Conservation (phyloP, 1,140 invertebrate species). For the Asobara japonica region DNA sequence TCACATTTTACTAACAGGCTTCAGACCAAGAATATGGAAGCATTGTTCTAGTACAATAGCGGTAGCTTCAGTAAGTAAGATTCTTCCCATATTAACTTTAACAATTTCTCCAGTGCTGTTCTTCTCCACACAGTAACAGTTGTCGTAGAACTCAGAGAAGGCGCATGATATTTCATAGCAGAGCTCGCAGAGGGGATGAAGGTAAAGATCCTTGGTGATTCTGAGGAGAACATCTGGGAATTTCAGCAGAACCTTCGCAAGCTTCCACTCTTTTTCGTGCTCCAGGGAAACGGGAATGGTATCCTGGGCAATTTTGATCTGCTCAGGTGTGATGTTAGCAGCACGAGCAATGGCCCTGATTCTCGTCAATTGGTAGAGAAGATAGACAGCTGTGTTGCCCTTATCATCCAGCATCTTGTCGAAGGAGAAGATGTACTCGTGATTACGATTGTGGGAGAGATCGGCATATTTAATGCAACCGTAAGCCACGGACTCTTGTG, state of each 20-base stretch:
- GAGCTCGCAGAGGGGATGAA: conserved; percentile 95
- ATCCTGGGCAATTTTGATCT: conserved; percentile 69
- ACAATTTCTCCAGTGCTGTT: conserved; percentile 80
- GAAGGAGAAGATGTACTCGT: conserved; percentile 99
- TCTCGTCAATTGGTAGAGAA: conserved; percentile 94
- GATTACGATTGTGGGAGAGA: conserved; percentile 90
- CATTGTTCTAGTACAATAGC: conserved; percentile 87
- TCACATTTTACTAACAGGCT: conserved; percentile 92
- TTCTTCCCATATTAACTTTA: conserved; percentile 86
- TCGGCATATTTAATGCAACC: conserved; percentile 99
- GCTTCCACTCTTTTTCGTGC: conserved; percentile 95
- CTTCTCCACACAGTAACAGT: conserved; percentile 97
- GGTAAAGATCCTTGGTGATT: conserved; percentile 84
- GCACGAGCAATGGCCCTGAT: conserved; percentile 92
- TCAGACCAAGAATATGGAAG: conserved; percentile 92
- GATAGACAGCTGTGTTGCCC: conserved; percentile 98
- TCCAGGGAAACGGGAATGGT: conserved; percentile 75
- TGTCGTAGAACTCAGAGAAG: conserved; percentile 98
- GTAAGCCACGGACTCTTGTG: conserved; percentile 93
- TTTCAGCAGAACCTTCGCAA: conserved; percentile 86
- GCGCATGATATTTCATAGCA: conserved; percentile 92
- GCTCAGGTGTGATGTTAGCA: conserved; percentile 72
- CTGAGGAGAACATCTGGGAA: conserved; percentile 90
- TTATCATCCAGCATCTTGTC: conserved; percentile 99
- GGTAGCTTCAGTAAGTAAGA: conserved; percentile 93